Percentiles rank a stretch among this genome's conserved stretches.
Conservation (phyloP, 2,113 vertebrate genomes). For the Dipodomys ordii region DNA sequence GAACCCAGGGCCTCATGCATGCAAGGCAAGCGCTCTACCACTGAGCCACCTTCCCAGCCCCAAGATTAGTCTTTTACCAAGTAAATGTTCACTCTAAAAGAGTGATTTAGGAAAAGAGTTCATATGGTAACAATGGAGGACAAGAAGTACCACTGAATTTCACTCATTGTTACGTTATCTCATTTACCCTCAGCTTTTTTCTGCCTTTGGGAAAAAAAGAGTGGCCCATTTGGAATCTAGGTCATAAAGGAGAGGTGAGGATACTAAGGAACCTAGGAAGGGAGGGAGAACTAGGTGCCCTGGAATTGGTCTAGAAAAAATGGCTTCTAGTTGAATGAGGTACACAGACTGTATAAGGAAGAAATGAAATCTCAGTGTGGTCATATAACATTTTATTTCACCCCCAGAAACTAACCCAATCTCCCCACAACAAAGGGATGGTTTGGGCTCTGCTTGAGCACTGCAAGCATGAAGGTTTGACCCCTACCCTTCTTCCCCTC, state of each 20-base stretch:
- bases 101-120: not conserved
- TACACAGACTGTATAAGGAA: not conserved
- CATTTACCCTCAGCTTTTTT: not conserved
- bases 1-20: too few relatives aligned
- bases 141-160: too few relatives aligned
- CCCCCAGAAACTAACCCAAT: not conserved
- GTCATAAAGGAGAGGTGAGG: not conserved
- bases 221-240: not conserved
- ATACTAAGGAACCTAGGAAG: not conserved
- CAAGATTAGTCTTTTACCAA: not conserved
- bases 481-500: too few relatives aligned
- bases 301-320: not conserved
- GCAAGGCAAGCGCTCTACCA: too few relatives aligned
- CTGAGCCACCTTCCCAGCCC: too few relatives aligned
- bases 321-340: not conserved
- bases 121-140: not conserved
- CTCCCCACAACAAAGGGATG: not conserved
- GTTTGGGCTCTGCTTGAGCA: not conserved
- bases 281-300: not conserved
- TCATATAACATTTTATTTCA: not conserved
- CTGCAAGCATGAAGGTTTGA: not conserved
- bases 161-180: not conserved
- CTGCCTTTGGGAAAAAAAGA: not conserved
- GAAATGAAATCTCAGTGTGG: not conserved
- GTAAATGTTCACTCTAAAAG: not conserved